A percentile compares a stretch with the other conserved stretches of the same genome.
These are phyloP conservation scores for Melanerpes aurifrons DNA, from an alignment of 2,113 vertebrate genomes.

Conservation along the genomic window DNA sequence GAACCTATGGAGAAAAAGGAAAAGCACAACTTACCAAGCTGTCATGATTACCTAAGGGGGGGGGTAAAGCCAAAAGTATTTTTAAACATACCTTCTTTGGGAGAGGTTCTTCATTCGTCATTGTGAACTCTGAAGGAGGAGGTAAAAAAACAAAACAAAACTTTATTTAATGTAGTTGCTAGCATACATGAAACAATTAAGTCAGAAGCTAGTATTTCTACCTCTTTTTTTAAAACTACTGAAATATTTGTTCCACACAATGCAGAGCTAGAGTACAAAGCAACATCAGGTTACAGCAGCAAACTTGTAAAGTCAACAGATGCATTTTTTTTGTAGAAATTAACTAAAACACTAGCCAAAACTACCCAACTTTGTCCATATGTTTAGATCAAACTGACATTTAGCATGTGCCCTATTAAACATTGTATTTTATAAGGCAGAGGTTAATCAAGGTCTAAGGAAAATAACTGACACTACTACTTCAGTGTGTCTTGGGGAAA, in stretches of 20 bases:
- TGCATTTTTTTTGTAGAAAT: background rate
- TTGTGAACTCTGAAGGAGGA: conserved; percentile 82
- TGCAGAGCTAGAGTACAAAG: background rate
- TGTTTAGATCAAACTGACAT: background rate
- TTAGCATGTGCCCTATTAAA: accelerated
- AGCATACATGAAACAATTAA: background rate
- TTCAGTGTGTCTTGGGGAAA: background rate
- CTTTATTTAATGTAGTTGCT: conserved; percentile 20
- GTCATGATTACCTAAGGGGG: background rate
- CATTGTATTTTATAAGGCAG: accelerated
- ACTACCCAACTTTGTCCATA: background rate
- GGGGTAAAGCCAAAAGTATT: background rate
- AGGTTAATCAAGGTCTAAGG: background rate
- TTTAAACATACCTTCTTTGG: conserved; percentile 91
- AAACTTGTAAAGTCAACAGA: background rate
- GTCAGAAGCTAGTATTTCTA: background rate
- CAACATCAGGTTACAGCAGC: background rate
- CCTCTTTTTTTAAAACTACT: background rate
- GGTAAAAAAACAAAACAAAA: background rate
- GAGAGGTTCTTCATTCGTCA: conserved; percentile 99
- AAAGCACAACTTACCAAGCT: background rate
- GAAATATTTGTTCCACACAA: background rate
- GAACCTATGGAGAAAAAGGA: conserved; percentile 83
- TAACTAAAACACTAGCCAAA: background rate
- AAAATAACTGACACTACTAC: background rate